phyloP scores from a whole-genome alignment of 2,888 invertebrate species.

The Melolontha melolontha region DNA sequence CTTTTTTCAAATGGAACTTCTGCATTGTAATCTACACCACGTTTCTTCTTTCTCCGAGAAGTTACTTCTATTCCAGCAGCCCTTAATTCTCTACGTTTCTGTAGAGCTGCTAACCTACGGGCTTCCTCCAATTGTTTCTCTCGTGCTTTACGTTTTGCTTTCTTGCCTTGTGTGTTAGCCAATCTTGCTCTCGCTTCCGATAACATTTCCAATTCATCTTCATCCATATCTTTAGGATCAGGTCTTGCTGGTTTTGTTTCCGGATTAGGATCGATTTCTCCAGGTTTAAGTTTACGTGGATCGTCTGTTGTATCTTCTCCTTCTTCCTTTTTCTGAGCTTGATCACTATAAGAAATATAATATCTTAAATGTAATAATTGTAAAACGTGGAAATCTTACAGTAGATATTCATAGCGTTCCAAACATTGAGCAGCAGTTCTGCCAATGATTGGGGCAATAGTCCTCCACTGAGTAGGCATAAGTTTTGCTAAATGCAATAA shows the following conservation, averaged over 20 bases:
- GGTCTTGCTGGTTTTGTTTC: slow-evolving; percentile 99
- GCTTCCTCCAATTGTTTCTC: slow-evolving; percentile 99
- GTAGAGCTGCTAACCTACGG: slow-evolving; percentile 92
- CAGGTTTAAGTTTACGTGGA: slow-evolving; percentile 96
- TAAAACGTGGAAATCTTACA: slow-evolving; percentile 72
- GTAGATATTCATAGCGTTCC: slow-evolving; percentile 95
- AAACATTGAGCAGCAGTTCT: slow-evolving; percentile 98
- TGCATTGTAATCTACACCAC: slow-evolving; percentile 96
- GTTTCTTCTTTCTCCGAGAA: slow-evolving; percentile 76
- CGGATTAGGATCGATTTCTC: slow-evolving; percentile 99
- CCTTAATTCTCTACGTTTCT: slow-evolving; percentile 96
- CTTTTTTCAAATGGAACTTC: slow-evolving; percentile 98
- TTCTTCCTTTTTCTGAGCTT: slow-evolving; percentile 96
- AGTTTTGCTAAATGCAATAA: slow-evolving; percentile 96
- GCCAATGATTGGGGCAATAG: slow-evolving; percentile 99
- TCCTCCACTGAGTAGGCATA: slow-evolving; percentile 99
- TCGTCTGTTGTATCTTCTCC: slow-evolving; percentile 93
- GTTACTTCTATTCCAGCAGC: slow-evolving; percentile 91
- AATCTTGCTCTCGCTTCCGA: slow-evolving; percentile 98
- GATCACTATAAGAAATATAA: slow-evolving; percentile 76
- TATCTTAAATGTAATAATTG: background rate
- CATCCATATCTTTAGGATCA: slow-evolving; percentile 99
- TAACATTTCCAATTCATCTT: slow-evolving; percentile 99
- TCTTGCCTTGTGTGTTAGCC: slow-evolving; percentile 98
- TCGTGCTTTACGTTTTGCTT: slow-evolving; percentile 92